phyloP scores from a whole-genome alignment of 2,888 invertebrate genomes.

The Cephonodes hylas region DNA sequence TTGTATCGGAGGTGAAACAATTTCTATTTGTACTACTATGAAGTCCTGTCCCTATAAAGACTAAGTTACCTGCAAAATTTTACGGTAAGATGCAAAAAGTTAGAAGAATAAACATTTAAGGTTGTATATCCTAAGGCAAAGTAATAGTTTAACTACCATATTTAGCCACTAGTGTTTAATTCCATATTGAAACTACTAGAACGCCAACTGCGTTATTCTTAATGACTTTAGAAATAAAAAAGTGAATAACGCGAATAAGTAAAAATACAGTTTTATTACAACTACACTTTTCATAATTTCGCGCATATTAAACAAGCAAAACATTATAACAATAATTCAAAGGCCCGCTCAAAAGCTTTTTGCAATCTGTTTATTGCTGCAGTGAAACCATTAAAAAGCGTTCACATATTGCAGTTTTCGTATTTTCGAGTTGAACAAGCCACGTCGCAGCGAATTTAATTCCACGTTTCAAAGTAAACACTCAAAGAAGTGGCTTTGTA shows the following conservation, averaged over 20 bases:
- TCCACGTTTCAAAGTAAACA: background rate
- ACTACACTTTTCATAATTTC: background rate
- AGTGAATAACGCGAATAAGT: background rate
- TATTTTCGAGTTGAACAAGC: background rate
- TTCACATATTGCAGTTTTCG: background rate
- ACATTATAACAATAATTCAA: conserved; percentile 6
- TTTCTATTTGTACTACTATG: no score
- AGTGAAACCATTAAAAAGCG: background rate
- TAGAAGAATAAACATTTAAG: no score
- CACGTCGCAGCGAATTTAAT: background rate
- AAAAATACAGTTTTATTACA: background rate
- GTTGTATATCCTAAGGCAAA: no score
- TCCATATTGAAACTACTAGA: no score
- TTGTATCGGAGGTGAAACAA: no score
- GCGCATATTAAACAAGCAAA: background rate
- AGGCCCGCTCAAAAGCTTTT: background rate
- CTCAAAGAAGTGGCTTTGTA: background rate
- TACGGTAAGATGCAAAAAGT: no score
- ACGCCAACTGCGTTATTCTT: no score
- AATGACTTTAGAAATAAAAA: background rate
- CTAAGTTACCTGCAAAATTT: no score
- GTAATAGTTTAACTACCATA: no score
- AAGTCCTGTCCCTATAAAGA: no score
- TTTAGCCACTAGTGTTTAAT: no score
- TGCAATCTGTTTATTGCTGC: background rate